A percentile compares a stretch with the other conserved stretches of the same genome.
These are phyloP conservation scores for Phyllotreta cruciferae DNA, from an alignment of 2,888 invertebrate genomes.

Conservation along the genomic window DNA sequence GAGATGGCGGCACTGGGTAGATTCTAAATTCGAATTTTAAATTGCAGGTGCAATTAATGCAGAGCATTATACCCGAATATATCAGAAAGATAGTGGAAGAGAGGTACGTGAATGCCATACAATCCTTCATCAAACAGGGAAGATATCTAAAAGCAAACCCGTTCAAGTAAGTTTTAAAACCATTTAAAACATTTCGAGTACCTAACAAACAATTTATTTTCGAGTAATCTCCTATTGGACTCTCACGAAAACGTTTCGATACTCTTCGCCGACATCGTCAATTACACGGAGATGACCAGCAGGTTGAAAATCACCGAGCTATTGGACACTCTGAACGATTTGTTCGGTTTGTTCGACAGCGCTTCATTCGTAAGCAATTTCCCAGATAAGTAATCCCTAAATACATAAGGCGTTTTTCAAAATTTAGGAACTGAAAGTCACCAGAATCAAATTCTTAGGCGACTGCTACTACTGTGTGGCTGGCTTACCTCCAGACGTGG, in stretches of 20 bases:
- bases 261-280: constrained; percentile 91
- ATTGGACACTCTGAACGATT: constrained; percentile 86
- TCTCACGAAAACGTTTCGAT: constrained; percentile 89
- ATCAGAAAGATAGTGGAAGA: constrained; percentile 71
- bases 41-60: constrained; percentile 79
- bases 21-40: not conserved
- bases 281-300: constrained; percentile 88
- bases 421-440: constrained; percentile 73
- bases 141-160: constrained; percentile 47
- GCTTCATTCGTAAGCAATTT: constrained; percentile 75
- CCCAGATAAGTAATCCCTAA: not conserved
- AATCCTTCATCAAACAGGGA: constrained; percentile 34
- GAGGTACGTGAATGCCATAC: constrained; percentile 58
- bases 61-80: constrained; percentile 86
- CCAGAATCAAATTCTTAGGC: constrained; percentile 90
- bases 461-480: constrained; percentile 95
- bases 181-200: not conserved
- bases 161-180: constrained; percentile 57
- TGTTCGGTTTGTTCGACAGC: constrained; percentile 91
- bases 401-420: constrained; percentile 11
- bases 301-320: constrained; percentile 77
- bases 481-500: constrained; percentile 76
- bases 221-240: constrained; percentile 85
- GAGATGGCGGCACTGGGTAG: not conserved
- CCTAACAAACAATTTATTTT: constrained; percentile 48